phyloP scores from a whole-genome alignment of 1,140 invertebrate genomes.

The Heliconius hewitsoni region DNA sequence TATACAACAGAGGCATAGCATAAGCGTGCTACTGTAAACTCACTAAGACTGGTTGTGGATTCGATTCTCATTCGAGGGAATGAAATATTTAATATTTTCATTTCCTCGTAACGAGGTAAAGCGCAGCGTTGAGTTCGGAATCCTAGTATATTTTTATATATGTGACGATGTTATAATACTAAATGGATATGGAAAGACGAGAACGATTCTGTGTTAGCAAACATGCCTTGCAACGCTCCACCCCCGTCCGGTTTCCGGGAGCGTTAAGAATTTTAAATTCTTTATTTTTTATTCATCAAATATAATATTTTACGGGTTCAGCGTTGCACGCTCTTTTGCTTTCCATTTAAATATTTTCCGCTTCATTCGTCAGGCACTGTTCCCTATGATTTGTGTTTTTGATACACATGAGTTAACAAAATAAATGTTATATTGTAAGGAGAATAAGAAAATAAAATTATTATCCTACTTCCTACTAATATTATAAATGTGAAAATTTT shows the following conservation, averaged over 20 bases:
- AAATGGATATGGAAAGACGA: not conserved
- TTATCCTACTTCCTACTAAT: no score
- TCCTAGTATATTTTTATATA: no score
- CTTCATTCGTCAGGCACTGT: constrained; percentile 76
- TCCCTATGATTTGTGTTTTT: constrained; percentile 68
- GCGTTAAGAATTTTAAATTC: constrained; percentile 69
- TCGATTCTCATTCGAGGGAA: no score
- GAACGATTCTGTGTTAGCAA: not conserved
- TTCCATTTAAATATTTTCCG: constrained; percentile 81
- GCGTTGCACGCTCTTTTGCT: constrained; percentile 68
- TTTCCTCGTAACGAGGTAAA: no score
- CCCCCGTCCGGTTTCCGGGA: constrained; percentile 63
- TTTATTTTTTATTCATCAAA: constrained; percentile 56
- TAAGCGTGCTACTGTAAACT: no score
- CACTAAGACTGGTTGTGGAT: no score
- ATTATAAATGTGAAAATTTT: no score
- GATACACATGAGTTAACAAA: constrained; percentile 53
- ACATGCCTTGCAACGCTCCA: constrained; percentile 37
- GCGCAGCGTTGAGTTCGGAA: no score
- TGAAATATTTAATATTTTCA: no score
- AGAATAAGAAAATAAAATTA: not conserved
- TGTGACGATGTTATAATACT: not conserved
- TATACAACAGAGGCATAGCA: no score
- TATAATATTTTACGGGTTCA: constrained; percentile 72
- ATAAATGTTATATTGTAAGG: constrained; percentile 16